These are phyloP conservation scores for Cyrtorhinus lividipennis DNA, from an alignment of 1,140 invertebrate species.

Conservation along the genomic window DNA sequence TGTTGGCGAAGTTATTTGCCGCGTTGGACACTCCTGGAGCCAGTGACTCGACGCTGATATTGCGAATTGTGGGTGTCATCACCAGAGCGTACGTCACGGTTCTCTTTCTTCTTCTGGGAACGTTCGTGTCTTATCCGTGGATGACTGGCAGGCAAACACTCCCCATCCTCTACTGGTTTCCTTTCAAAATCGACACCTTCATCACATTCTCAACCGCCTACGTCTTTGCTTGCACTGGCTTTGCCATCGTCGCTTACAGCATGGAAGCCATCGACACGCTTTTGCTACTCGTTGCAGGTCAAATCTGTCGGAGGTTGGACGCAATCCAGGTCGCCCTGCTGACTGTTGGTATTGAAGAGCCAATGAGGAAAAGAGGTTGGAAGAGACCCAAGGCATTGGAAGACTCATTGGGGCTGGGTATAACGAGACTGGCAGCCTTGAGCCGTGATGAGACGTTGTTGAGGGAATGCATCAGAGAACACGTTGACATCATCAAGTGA, in stretches of 20 bases:
- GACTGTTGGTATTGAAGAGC: conserved; percentile 6
- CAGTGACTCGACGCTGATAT: not conserved
- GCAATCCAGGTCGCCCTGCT: not conserved
- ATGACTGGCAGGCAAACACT: conserved; percentile 6
- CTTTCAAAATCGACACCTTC: conserved; percentile 2
- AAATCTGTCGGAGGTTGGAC: conserved; percentile 16
- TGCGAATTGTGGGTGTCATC: conserved; percentile 1
- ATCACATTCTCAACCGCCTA: not conserved
- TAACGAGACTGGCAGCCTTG: conserved; percentile 7
- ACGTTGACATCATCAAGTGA: conserved; percentile 18
- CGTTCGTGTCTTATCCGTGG: not conserved
- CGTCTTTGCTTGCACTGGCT: not conserved
- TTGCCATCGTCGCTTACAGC: conserved; percentile 2
- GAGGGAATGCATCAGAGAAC: conserved; percentile 17
- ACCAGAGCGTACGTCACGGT: not conserved
- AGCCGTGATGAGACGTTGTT: conserved; percentile 14
- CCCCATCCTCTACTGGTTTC: conserved; percentile 12
- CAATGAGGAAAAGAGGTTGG: conserved; percentile 9
- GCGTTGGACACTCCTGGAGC: conserved; percentile 11
- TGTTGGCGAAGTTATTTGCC: conserved; percentile 10
- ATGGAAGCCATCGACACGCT: conserved; percentile 15
- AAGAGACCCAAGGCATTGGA: not conserved
- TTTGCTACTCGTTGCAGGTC: conserved; percentile 11
- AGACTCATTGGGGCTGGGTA: conserved; percentile 1
- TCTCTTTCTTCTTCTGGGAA: not conserved